phyloP scores from a whole-genome alignment of 2,888 invertebrate genomes.

The Leucophenga montana region DNA sequence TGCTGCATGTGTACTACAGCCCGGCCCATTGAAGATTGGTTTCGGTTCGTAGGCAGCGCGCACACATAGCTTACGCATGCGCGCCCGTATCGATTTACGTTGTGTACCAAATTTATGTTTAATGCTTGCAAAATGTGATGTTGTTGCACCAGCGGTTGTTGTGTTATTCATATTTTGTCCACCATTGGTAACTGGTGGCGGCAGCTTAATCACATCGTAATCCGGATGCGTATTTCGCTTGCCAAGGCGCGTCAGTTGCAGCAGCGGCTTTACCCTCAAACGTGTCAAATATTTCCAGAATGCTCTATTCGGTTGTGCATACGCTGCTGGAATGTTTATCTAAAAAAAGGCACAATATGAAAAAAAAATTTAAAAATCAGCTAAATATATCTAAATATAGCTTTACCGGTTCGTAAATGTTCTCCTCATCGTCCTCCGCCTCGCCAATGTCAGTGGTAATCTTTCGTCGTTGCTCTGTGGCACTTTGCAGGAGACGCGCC shows the following conservation, averaged over 20 bases:
- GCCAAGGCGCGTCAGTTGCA: conserved; percentile 53
- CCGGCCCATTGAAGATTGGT: conserved; percentile 29
- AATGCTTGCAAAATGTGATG: conserved; percentile 57
- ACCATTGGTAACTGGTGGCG: conserved; percentile 7
- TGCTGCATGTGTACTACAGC: background rate
- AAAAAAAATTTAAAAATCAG: background rate
- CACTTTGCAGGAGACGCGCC: conserved; percentile 20
- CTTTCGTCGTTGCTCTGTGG: background rate
- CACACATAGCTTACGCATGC: conserved; percentile 58
- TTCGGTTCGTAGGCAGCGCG: conserved; percentile 42
- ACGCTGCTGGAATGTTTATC: conserved; percentile 56
- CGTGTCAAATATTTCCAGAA: conserved; percentile 59
- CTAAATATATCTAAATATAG: background rate
- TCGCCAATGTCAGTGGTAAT: background rate
- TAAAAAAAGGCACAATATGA: too few relatives aligned
- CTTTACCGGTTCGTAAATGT: conserved; percentile 66
- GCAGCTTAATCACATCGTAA: conserved; percentile 34
- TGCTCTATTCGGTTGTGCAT: conserved; percentile 40
- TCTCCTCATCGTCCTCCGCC: conserved; percentile 54
- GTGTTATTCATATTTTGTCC: conserved; percentile 16
- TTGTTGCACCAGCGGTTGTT: background rate
- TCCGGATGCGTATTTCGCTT: conserved; percentile 25
- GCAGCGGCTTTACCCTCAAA: conserved; percentile 55
- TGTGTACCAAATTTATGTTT: conserved; percentile 58
- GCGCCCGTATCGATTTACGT: conserved; percentile 60